Evolutionary conservation across 2,113 vertebrate genomes (phyloP).

Genomic region (Oreochromis spilurus): DNA sequence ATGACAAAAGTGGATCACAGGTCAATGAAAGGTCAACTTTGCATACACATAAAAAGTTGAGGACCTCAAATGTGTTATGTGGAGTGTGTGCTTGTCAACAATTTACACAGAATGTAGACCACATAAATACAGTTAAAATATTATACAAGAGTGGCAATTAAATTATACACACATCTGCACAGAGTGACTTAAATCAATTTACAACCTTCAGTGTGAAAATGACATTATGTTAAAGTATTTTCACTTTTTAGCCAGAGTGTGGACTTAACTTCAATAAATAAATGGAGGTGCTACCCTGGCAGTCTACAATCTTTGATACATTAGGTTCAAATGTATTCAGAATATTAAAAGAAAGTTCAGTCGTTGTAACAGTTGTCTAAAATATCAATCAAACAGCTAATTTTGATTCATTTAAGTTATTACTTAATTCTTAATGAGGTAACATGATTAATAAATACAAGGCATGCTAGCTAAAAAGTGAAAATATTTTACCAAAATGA

Average conservation of each 20-base stretch:
- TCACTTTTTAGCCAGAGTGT: slow-evolving; percentile 21
- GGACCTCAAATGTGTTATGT: not conserved
- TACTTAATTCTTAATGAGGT: not conserved
- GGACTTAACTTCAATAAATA: not conserved
- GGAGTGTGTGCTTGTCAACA: slow-evolving; percentile 36
- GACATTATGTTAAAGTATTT: slow-evolving; percentile 45
- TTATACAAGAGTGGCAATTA: slow-evolving; percentile 49
- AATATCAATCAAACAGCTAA: not conserved
- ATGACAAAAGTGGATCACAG: slow-evolving; percentile 52
- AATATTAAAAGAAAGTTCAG: not conserved
- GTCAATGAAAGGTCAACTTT: slow-evolving; percentile 32
- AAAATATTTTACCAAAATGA: slow-evolving; percentile 43
- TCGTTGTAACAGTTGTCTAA: not conserved
- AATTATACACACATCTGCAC: slow-evolving; percentile 55
- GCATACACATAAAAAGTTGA: slow-evolving; percentile 44
- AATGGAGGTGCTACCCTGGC: not conserved
- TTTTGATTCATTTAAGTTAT: not conserved
- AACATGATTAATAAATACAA: not conserved
- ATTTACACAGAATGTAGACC: slow-evolving; percentile 45
- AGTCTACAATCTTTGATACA: not conserved
- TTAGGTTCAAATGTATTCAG: not conserved
- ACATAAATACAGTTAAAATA: slow-evolving; percentile 65
- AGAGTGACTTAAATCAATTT: slow-evolving; percentile 45
- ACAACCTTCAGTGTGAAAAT: slow-evolving; percentile 37
- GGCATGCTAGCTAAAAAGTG: slow-evolving; percentile 29